phyloP scores from a whole-genome alignment of 2,113 vertebrate genomes.

The Anhinga rufa region DNA sequence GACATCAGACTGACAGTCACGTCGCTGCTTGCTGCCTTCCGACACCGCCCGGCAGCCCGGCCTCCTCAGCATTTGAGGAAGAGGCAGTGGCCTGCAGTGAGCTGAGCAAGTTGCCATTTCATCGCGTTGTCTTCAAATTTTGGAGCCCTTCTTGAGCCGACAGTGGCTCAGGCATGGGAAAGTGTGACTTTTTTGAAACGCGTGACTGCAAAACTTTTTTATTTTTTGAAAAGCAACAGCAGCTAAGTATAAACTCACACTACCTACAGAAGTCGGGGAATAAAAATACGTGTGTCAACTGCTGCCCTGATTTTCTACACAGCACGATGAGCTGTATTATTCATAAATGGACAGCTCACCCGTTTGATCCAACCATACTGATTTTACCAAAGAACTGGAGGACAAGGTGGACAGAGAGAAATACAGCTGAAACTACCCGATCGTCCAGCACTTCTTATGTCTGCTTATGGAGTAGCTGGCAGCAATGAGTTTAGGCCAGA shows the following conservation, averaged over 20 bases:
- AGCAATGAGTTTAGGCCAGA: neutral
- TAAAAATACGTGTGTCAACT: neutral
- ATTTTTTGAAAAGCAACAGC: neutral
- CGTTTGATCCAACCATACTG: neutral
- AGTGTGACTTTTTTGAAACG: neutral
- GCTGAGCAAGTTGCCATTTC: neutral
- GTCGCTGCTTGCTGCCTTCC: neutral
- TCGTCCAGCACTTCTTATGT: neutral
- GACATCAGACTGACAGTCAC: neutral
- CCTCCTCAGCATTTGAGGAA: neutral
- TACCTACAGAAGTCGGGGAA: neutral
- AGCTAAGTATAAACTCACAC: neutral
- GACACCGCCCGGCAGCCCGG: fast-evolving
- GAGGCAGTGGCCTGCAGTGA: neutral
- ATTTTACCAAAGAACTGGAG: fast-evolving
- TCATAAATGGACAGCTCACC: neutral
- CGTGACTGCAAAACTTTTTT: neutral
- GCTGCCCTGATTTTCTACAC: neutral
- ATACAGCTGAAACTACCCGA: no score
- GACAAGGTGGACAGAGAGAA: neutral
- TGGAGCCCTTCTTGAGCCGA: neutral
- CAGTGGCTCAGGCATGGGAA: neutral
- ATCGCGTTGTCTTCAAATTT: neutral
- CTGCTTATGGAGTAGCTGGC: neutral
- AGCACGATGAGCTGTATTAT: neutral